Conservation (phyloP, 2,888 invertebrate species). For the Lypha dubia region DNA sequence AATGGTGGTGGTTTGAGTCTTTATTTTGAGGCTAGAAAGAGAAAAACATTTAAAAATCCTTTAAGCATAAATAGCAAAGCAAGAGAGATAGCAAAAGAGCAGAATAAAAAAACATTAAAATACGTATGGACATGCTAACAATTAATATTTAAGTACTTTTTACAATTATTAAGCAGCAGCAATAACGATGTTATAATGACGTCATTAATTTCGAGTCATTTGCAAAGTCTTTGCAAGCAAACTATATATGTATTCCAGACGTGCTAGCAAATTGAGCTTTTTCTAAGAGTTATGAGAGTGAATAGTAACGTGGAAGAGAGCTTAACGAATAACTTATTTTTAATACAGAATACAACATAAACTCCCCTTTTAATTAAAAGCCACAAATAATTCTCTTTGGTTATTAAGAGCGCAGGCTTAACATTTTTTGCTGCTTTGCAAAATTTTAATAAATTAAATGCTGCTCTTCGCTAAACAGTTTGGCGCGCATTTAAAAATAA, state of each 20-base stretch:
- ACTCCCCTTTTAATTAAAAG: conserved; percentile 54
- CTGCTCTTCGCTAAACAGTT: conserved; percentile 62
- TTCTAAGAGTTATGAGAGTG: neutral
- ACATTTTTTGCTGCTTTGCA: conserved; percentile 40
- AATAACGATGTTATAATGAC: conserved; percentile 67
- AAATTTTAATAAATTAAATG: conserved; percentile 14
- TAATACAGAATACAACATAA: conserved; percentile 2
- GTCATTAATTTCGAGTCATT: conserved; percentile 55
- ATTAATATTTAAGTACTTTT: conserved; percentile 38
- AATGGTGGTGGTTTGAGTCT: conserved; percentile 67
- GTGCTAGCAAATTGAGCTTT: conserved; percentile 29
- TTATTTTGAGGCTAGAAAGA: conserved; percentile 64
- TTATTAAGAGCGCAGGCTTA: conserved; percentile 63
- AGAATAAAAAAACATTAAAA: conserved; percentile 1
- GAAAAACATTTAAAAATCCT: conserved; percentile 22
- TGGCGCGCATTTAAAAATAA: conserved; percentile 71
- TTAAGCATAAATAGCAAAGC: conserved; percentile 7
- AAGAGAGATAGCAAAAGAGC: conserved; percentile 49
- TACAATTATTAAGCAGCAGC: conserved; percentile 43
- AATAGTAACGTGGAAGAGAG: conserved; percentile 29
- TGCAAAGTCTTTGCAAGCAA: neutral
- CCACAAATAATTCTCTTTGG: conserved; percentile 17
- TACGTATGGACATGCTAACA: too few species aligned
- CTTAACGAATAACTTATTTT: conserved; percentile 25
- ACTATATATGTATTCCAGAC: neutral